Evolutionary conservation across 1,140 invertebrate genomes (phyloP).

Genomic region (Drosophila insularis): DNA sequence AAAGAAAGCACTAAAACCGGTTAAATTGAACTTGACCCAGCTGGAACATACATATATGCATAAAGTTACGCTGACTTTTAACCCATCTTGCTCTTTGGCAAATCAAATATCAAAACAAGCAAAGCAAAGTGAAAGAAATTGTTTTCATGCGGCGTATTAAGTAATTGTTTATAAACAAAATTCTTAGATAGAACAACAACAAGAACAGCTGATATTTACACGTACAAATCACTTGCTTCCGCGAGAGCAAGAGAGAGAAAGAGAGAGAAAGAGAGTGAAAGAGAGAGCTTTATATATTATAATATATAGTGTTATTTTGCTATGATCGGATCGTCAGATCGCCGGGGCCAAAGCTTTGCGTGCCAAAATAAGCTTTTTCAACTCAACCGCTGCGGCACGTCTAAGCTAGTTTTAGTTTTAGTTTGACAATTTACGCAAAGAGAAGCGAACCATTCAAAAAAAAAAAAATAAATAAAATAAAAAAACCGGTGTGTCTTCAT

Average conservation of each 20-base stretch:
- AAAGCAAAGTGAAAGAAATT: not conserved
- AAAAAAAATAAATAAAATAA: no score
- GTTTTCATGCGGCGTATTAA: slow-evolving; percentile 18
- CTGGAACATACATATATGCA: slow-evolving; percentile 19
- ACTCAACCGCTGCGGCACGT: slow-evolving; percentile 17
- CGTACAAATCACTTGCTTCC: slow-evolving; percentile 17
- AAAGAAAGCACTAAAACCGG: slow-evolving; percentile 6
- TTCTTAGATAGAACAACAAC: slow-evolving; percentile 30
- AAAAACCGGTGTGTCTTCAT: slow-evolving; percentile 19
- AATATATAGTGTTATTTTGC: slow-evolving; percentile 11
- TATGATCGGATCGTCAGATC: slow-evolving; percentile 11
- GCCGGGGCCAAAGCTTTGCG: slow-evolving; percentile 22
- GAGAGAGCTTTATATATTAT: slow-evolving; percentile 1
- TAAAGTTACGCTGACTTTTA: not conserved
- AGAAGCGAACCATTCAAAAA: slow-evolving; percentile 31
- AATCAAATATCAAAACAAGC: not conserved
- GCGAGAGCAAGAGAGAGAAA: slow-evolving; percentile 16
- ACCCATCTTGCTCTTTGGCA: not conserved
- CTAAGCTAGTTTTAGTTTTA: slow-evolving; percentile 58
- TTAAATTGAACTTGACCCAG: not conserved
- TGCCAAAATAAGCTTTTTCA: slow-evolving; percentile 13
- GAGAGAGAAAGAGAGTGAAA: not conserved
- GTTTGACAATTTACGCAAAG: slow-evolving; percentile 48
- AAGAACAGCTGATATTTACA: slow-evolving; percentile 30
- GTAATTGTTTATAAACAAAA: slow-evolving; percentile 51